These are phyloP conservation scores for Aurelia aurita complex sp. Pacific DNA, from an alignment of 30 jellyfish, hydroid and myxozoan genomes.

Conservation along the genomic window DNA sequence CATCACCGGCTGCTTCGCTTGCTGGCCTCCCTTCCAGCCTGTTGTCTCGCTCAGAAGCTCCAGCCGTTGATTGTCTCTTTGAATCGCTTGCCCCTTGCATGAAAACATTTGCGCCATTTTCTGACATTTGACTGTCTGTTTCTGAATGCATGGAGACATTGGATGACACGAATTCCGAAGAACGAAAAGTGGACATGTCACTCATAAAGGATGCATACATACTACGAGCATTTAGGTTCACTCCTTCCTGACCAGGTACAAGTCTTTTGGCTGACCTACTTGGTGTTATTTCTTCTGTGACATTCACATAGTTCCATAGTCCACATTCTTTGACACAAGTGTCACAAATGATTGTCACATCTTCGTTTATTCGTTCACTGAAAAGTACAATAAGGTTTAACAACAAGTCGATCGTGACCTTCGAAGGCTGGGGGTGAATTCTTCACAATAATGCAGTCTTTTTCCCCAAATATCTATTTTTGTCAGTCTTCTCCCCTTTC, in stretches of 20 bases:
- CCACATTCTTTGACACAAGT: constrained; percentile 91
- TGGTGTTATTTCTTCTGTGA: constrained; percentile 47
- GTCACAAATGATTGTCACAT: constrained; percentile 86
- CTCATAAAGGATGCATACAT: constrained; percentile 69
- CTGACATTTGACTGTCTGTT: constrained; percentile 75
- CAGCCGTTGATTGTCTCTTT: not conserved
- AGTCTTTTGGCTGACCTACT: constrained; percentile 38
- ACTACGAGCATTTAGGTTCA: constrained; percentile 44
- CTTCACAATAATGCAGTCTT: no score
- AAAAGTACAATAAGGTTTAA: not conserved
- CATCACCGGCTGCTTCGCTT: constrained; percentile 16
- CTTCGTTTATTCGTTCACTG: constrained; percentile 78
- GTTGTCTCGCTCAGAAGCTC: constrained; percentile 14
- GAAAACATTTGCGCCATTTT: constrained; percentile 39
- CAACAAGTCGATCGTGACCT: no score
- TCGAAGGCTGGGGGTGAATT: no score
- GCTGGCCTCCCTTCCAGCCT: constrained; percentile 15
- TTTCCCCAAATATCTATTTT: no score
- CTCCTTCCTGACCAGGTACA: constrained; percentile 30
- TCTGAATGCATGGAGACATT: constrained; percentile 90
- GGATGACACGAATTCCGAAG: constrained; percentile 83
- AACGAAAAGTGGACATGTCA: constrained; percentile 63
- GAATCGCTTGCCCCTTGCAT: not conserved
- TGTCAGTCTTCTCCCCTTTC: no score
- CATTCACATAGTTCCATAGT: constrained; percentile 85